A percentile compares a stretch with the other conserved stretches of the same genome.
Conservation (phyloP, 2,797 vertebrate species). For the Manis javanica region DNA sequence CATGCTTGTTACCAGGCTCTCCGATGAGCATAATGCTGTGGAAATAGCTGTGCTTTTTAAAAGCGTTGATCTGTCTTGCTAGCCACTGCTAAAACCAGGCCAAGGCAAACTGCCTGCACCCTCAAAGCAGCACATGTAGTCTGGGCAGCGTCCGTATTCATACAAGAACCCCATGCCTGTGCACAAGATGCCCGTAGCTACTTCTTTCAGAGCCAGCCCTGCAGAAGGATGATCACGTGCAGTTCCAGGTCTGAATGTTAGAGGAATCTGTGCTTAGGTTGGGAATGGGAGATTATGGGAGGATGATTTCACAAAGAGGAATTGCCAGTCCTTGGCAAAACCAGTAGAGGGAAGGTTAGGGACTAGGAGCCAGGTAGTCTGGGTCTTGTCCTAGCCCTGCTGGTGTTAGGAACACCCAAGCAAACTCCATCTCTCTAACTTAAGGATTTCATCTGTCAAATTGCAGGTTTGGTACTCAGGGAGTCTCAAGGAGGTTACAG, state of each 20-base stretch:
- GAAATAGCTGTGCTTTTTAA: conserved; percentile 1
- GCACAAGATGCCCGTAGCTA: neutral
- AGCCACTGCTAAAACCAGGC: neutral
- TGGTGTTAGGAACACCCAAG: neutral
- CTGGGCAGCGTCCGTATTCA: neutral
- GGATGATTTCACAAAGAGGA: neutral
- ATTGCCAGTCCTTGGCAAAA: neutral
- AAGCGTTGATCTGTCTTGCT: neutral
- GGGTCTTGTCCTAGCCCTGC: neutral
- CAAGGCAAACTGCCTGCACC: neutral
- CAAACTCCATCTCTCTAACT: neutral
- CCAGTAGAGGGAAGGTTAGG: neutral
- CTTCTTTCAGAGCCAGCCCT: neutral
- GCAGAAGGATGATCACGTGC: neutral
- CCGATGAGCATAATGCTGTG: neutral
- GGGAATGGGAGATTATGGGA: neutral
- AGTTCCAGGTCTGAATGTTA: neutral
- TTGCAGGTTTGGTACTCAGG: neutral
- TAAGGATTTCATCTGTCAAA: neutral
- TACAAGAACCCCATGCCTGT: neutral
- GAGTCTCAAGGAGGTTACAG: neutral
- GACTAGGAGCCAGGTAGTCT: neutral
- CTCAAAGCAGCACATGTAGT: neutral
- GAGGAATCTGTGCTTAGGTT: neutral
- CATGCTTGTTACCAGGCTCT: neutral